Evolutionary conservation across 2,797 vertebrate genomes (phyloP).

Genomic region (Poliocrania exsul): DNA sequence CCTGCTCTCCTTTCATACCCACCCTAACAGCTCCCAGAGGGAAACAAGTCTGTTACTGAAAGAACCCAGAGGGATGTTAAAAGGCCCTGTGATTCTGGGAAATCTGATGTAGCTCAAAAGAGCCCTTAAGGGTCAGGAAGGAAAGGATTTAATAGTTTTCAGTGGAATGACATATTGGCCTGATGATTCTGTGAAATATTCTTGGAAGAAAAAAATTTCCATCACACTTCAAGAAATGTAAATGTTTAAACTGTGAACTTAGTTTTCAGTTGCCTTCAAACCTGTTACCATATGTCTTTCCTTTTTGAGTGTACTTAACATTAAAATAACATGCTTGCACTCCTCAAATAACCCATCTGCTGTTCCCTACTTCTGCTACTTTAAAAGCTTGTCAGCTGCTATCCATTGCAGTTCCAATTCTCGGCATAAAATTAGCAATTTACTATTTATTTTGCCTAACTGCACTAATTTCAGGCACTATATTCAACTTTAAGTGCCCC

Average conservation of each 20-base stretch:
- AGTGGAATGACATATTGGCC: slow-evolving; percentile 1
- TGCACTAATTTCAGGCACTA: not conserved
- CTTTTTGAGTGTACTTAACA: slow-evolving; percentile 63
- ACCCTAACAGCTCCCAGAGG: not conserved
- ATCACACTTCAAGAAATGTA: slow-evolving; percentile 70
- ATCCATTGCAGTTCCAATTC: slow-evolving; percentile 24
- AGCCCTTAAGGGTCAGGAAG: not conserved
- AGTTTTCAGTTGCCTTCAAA: slow-evolving; percentile 66
- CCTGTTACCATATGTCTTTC: slow-evolving; percentile 65
- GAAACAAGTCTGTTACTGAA: not conserved
- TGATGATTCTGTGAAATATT: slow-evolving; percentile 34
- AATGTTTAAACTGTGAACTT: slow-evolving; percentile 72
- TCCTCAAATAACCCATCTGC: slow-evolving; percentile 68
- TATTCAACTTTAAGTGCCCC: not conserved
- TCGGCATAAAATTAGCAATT: slow-evolving; percentile 26
- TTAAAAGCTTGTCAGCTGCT: slow-evolving; percentile 68
- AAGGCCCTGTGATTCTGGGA: not conserved
- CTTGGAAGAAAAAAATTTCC: slow-evolving; percentile 54
- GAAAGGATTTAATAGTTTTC: slow-evolving; percentile 26
- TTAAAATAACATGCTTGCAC: slow-evolving; percentile 68
- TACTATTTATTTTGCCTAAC: slow-evolving; percentile 38
- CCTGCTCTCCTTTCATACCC: not conserved
- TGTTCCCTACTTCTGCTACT: slow-evolving; percentile 42
- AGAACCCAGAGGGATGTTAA: not conserved
- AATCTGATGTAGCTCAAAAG: not conserved